Base-by-base conservation (phyloP, 2,888 invertebrate species). In the Acronicta leporina region DNA sequence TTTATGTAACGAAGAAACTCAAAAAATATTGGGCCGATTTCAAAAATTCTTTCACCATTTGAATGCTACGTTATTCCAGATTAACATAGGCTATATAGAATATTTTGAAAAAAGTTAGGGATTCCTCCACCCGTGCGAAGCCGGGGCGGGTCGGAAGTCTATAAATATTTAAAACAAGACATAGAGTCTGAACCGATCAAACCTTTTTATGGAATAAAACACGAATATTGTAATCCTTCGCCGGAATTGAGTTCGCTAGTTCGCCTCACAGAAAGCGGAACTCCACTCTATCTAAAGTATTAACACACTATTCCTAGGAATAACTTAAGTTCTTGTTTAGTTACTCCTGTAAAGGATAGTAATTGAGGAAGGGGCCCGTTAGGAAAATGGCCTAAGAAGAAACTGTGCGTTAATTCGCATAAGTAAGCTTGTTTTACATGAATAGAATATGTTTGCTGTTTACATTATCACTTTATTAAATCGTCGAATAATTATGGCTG, bases 291-390 rank as follows among this genome's bases (percentile, higher is more conserved):
- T 46, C 15, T 40, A 6, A 52, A 45, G 48, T 33, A 30, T 30
- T 41, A 44, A 41, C 48, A 45, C 43, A 48, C 43, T 43, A 50
- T 49, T 69, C 60, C 65, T 50, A 33, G 38, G 70, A 70, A 69
- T 54, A 51, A 42, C 44, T 61, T 38, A 33, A 47, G 20, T 54
- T 52, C 52, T 35, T 1, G 41, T 33, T 60, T 60, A 54, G 25
- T 38, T 33, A 14, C 20, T 41, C 56, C 52, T 59, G 27, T 42
- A 20, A 44, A 68, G 61, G 42, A 13, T 30, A 6, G 20, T 69
- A 70, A 69, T 69, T 65, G 69, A 70, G 69, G 69, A 69, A 53
- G 59, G 35, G 16, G 10, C 8, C 68, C 68, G 68, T 65, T 70
- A 70, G 43, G 14, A 9, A 35, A 33, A 15, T 45, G 44, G 41